Evolutionary conservation across 2,888 invertebrate species (phyloP).

Genomic region (Pseudococcus longispinus): DNA sequence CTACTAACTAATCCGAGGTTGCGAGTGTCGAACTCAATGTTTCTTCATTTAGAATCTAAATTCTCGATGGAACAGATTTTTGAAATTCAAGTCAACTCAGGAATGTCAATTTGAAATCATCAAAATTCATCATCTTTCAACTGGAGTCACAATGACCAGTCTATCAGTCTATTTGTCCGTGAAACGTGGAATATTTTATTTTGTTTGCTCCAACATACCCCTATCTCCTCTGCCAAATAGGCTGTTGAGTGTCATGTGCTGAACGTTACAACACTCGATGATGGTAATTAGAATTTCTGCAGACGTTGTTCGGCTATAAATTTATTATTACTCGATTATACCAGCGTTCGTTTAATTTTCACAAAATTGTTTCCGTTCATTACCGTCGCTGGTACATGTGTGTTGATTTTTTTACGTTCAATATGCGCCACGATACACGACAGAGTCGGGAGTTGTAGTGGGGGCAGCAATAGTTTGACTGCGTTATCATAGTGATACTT

Average conservation of each 20-base stretch:
- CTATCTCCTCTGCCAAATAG: background rate
- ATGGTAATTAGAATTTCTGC: background rate
- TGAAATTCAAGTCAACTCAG: no score
- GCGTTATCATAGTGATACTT: constrained; percentile 19
- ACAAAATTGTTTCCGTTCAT: constrained; percentile 6
- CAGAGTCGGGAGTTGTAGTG: background rate
- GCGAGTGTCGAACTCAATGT: no score
- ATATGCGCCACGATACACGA: background rate
- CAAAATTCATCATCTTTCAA: no score
- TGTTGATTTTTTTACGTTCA: constrained; percentile 16
- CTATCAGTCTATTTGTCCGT: no score
- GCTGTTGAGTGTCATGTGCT: no score
- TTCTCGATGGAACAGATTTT: no score
- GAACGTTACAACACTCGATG: background rate
- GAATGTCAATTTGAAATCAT: no score
- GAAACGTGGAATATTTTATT: no score
- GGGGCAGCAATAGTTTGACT: constrained; percentile 1
- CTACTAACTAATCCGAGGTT: no score
- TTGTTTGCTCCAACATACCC: no score
- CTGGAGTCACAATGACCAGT: no score
- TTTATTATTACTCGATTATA: background rate
- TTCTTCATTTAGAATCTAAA: no score
- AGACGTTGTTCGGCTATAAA: background rate
- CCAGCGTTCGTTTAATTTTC: background rate
- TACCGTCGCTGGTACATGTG: background rate